Evolutionary conservation across 2,113 vertebrate genomes (phyloP).

Genomic region (Neofelis nebulosa): DNA sequence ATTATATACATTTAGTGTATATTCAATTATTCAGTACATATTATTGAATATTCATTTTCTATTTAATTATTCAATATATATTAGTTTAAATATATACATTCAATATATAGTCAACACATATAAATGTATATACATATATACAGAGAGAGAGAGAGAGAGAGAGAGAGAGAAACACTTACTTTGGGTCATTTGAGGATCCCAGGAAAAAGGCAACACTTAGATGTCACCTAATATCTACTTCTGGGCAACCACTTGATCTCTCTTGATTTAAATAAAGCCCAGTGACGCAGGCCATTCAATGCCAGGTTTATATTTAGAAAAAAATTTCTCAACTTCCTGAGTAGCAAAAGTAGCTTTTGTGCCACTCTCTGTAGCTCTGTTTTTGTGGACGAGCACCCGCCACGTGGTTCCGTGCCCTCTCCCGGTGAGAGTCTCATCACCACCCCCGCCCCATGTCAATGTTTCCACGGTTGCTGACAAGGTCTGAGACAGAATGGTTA

Average conservation of each 20-base stretch:
- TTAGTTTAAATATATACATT: not conserved
- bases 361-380: not conserved
- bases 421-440: fast-evolving
- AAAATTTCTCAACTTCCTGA: not conserved
- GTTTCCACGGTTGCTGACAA: not conserved
- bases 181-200: not conserved
- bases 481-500: not conserved
- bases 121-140: not conserved
- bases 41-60: not conserved
- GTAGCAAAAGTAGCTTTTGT: not conserved
- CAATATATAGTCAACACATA: not conserved
- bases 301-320: not conserved
- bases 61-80: not conserved
- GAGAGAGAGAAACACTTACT: not conserved
- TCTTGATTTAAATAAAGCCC: not conserved
- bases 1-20: not conserved
- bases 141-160: not conserved
- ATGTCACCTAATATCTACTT: not conserved
- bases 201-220: not conserved
- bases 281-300: not conserved
- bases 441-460: fast-evolving
- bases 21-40: not conserved
- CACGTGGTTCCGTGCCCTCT: not conserved
- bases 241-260: not conserved
- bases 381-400: not conserved